Base-by-base conservation (phyloP, 2,113 vertebrate species). In the Procavia capensis region DNA sequence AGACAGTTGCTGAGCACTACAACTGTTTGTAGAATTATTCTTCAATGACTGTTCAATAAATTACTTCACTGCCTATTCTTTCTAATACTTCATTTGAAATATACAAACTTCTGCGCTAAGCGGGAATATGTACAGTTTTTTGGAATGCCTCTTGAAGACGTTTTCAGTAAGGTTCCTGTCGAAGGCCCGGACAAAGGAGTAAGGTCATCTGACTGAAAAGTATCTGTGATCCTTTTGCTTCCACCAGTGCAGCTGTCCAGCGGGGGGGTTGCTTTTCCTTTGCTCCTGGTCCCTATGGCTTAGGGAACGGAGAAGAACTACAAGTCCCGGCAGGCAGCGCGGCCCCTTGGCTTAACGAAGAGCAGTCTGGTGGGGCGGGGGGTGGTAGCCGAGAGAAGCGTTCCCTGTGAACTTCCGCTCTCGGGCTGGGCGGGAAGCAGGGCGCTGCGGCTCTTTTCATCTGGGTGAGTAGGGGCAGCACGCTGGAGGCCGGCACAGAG, bases 281-380 rank as follows among this genome's bases (percentile, higher is more conserved):
- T 0, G 3, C 14, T 13, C 8, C 0, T 1, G 0, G 0, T 2
- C 2, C 43, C 2, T 0, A 1, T 0, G 4, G 61, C 1, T 7
- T 29, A 20, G 20, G 16, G 24, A 45, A 2, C n/a, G 24, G 0
- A 0, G 14, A 2, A 3, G 94, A 78, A 98, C 98, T 98, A 98
- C 98, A 93, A 88, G 47, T 98, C 97, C 98, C 98, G 83, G 97
- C 96, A 95, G 93, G 97, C 98, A 36, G 5, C 76, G 96, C 93
- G 95, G 61, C 36, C 22, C 7, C 19, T 66, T 78, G 96, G 68
- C 80, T 63, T 45, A 5, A 45, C 96, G n/a, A 25, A 75, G 88
- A 76, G 64, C 81, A 24, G 4, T 0, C 45, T 50, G 13, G 13
- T 3, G 31, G 11, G 9, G n/a, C 19, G 3, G 27, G 70, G 0